A percentile compares a stretch with the other conserved stretches of the same genome.
These are phyloP conservation scores for Labroides dimidiatus DNA, from an alignment of 2,797 vertebrate species.

Conservation along the genomic window DNA sequence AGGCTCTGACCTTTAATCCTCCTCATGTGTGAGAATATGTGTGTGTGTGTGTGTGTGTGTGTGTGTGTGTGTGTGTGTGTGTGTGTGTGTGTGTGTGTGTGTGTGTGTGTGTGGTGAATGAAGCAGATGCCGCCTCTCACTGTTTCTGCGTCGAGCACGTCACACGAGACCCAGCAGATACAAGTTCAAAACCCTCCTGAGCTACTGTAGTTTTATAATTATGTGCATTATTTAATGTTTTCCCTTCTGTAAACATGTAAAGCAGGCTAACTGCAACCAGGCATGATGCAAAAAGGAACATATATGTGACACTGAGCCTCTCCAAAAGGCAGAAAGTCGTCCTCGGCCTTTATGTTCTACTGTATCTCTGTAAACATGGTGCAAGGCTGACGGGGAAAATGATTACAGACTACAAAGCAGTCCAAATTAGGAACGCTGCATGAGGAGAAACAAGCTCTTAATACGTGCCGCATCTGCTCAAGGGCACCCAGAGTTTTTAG, in stretches of 20 bases:
- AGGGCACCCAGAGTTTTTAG: conserved; percentile 22
- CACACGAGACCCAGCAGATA: conserved; percentile 21
- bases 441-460: conserved; percentile 14
- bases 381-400: background rate
- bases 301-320: background rate
- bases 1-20: background rate
- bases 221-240: conserved; percentile 48
- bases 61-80: background rate
- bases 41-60: background rate
- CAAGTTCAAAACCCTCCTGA: background rate
- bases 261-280: conserved; percentile 12
- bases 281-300: background rate
- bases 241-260: background rate
- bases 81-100: background rate
- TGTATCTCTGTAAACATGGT: conserved; percentile 36
- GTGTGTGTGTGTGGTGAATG: background rate
- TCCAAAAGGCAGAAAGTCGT: background rate
- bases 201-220: conserved; percentile 27
- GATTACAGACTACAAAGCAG: conserved; percentile 37
- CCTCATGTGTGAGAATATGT: background rate
- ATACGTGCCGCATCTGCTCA: conserved; percentile 37
- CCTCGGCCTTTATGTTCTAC: background rate
- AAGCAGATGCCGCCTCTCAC: conserved; percentile 8
- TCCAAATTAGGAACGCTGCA: conserved; percentile 6
- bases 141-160: conserved; percentile 1